phyloP scores from a whole-genome alignment of 2,888 invertebrate species.

The Pseudoips prasinana region DNA sequence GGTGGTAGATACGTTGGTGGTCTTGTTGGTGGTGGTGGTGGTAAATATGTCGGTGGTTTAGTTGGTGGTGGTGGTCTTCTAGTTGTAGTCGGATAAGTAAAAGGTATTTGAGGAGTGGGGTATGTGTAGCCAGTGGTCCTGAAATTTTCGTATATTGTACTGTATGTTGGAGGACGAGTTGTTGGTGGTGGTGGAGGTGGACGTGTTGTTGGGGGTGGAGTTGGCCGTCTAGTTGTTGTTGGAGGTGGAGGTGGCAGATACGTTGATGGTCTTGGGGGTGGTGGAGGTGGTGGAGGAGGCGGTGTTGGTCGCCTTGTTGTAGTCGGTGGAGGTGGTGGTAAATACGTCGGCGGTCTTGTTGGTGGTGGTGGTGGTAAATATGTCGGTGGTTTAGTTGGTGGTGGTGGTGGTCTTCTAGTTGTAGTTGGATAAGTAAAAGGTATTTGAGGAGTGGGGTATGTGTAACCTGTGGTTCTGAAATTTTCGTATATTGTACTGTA shows the following conservation, averaged over 20 bases:
- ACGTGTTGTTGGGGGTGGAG: slow-evolving; percentile 22
- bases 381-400: slow-evolving; percentile 5
- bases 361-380: slow-evolving; percentile 12
- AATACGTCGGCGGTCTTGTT: slow-evolving; percentile 14
- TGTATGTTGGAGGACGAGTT: slow-evolving; percentile 28
- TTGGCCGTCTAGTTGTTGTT: slow-evolving; percentile 16
- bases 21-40: slow-evolving; percentile 20
- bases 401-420: slow-evolving; percentile 16
- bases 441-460: slow-evolving; percentile 27
- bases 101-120: slow-evolving; percentile 17
- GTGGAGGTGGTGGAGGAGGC: slow-evolving; percentile 16
- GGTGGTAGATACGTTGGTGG: slow-evolving; percentile 25
- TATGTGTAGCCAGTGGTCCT: slow-evolving; percentile 16
- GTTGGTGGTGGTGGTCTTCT: slow-evolving; percentile 11
- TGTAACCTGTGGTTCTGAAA: slow-evolving; percentile 34
- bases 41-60: slow-evolving; percentile 12
- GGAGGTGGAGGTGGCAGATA: slow-evolving; percentile 14
- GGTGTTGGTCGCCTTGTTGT: slow-evolving; percentile 23
- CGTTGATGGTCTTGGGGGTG: slow-evolving; percentile 15
- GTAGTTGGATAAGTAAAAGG: slow-evolving; percentile 30
- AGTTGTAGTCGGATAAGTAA: slow-evolving; percentile 20
- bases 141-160: slow-evolving; percentile 19
- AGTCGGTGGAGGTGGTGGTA: slow-evolving; percentile 29
- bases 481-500: slow-evolving; percentile 26
- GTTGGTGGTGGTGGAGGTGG: slow-evolving; percentile 31